Percentiles rank a stretch among this genome's conserved stretches.
Conservation (phyloP, 1,140 invertebrate genomes). For the Magallana gigas region DNA sequence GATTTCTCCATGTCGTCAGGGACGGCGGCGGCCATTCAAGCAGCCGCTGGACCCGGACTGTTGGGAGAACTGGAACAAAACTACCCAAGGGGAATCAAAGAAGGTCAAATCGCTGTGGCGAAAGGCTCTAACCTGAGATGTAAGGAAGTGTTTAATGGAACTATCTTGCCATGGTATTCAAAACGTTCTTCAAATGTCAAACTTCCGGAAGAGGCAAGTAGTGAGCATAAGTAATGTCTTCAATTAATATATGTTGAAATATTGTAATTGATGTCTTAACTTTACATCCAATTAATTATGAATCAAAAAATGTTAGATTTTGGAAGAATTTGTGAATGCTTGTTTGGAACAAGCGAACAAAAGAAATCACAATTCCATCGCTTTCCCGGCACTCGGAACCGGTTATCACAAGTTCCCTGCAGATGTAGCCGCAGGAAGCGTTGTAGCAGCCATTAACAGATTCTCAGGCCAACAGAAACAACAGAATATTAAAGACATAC, state of each 20-base stretch:
- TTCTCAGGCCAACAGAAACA: constrained; percentile 35
- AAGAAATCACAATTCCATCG: constrained; percentile 50
- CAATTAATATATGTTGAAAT: too few relatives aligned
- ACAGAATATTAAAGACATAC: not conserved
- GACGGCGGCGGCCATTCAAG: constrained; percentile 55
- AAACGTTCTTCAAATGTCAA: not conserved
- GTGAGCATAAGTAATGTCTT: too few relatives aligned
- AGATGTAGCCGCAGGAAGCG: constrained; percentile 58
- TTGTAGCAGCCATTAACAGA: constrained; percentile 48
- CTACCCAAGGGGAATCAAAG: constrained; percentile 40
- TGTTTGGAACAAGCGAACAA: constrained; percentile 56
- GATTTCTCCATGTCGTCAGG: constrained; percentile 58
- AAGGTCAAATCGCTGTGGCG: constrained; percentile 52
- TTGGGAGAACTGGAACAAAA: constrained; percentile 52
- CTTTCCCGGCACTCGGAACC: constrained; percentile 68
- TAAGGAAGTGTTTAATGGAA: constrained; percentile 43
- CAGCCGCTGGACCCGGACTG: constrained; percentile 48
- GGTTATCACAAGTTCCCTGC: constrained; percentile 64
- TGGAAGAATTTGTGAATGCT: constrained; percentile 48
- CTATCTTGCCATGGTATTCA: constrained; percentile 40
- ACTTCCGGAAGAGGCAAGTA: too few relatives aligned
- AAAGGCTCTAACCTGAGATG: constrained; percentile 38
- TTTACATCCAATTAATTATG: too few relatives aligned
- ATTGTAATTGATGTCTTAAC: too few relatives aligned
- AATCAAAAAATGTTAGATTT: constrained; percentile 47